Percentiles rank a stretch among this genome's conserved stretches.
Conservation (phyloP, 2,113 vertebrate species). For the Mixornis gularis region DNA sequence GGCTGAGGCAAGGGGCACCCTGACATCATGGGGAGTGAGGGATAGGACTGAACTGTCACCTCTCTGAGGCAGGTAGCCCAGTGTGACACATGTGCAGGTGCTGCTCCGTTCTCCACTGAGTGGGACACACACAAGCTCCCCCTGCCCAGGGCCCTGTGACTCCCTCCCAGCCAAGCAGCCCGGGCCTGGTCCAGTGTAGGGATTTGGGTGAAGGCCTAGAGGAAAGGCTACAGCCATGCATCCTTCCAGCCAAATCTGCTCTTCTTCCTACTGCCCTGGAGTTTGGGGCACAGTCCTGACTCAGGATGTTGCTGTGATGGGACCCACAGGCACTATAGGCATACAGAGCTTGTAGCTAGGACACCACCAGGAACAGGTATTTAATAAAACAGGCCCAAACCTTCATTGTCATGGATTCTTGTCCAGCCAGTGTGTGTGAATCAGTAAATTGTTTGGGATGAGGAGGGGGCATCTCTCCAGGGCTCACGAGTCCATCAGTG, state of each 20-base stretch:
- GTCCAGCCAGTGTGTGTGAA: neutral
- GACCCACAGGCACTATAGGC: accelerated
- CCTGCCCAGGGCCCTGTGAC: accelerated
- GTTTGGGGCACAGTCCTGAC: neutral
- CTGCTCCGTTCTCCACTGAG: neutral
- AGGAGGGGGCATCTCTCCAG: neutral
- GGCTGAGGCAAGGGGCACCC: neutral
- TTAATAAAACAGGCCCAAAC: neutral
- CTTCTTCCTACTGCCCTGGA: neutral
- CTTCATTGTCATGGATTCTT: neutral
- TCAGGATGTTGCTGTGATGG: accelerated
- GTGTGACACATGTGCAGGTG: neutral
- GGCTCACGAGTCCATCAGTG: neutral
- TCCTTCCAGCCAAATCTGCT: neutral
- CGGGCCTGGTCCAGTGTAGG: neutral
- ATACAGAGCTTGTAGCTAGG: neutral
- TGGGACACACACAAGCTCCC: neutral
- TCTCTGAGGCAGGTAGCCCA: neutral
- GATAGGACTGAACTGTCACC: neutral
- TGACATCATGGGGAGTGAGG: accelerated
- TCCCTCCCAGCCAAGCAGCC: neutral
- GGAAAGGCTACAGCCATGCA: accelerated
- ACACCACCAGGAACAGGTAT: neutral
- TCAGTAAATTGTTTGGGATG: neutral
- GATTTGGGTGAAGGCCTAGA: neutral